Base-by-base conservation (phyloP, 2,888 invertebrate species). In the Neria commutata region DNA sequence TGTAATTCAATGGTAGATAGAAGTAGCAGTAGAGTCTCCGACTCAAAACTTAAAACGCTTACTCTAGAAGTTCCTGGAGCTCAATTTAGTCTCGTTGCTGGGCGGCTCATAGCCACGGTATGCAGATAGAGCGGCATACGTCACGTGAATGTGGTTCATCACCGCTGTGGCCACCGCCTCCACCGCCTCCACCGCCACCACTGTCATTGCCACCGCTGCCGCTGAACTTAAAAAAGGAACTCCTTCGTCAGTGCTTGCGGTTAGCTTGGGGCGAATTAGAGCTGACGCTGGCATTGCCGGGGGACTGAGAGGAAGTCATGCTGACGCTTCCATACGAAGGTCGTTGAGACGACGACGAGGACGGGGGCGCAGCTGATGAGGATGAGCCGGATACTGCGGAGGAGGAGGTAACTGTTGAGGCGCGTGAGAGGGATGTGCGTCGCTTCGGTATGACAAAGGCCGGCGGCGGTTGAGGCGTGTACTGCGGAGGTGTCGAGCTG, bases 221-320 rank as follows among this genome's bases (percentile, higher is more conserved):
- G 56, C 70, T 69, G 56, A 79, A 74, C 52, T 75, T 77, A 54
- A 81, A 80, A 52, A 81, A 75, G 6, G 81, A 81, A 67, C 78
- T 78, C 71, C 80, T 78, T 74, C 81, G 81, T 81, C 81, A 81
- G 81, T 81, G 81, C 58, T 78, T 79, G 62, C 78, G 75, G 60
- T 72, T 64, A 47, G 71, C 60, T 69, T 74, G 71, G 52, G 71
- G 71, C 61, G 78, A 69, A 55, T 68, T 40, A n/a, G 71, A 65
- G 56, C 66, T 64, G 47, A 70, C 67, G 53, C 62, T 67, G 61
- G 63, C 63, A 46, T 66, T 63, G 54, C 65, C 42, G 47, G 10
- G 6, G 3, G 19, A 3, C 4, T 19, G 19, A 5, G 42, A 42
- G 5, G 42, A 42, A 5, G 6, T 6, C 17, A 19, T 11, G 65